phyloP scores from a whole-genome alignment of 2,888 invertebrate species.

The Stenoptilia bipunctidactyla region DNA sequence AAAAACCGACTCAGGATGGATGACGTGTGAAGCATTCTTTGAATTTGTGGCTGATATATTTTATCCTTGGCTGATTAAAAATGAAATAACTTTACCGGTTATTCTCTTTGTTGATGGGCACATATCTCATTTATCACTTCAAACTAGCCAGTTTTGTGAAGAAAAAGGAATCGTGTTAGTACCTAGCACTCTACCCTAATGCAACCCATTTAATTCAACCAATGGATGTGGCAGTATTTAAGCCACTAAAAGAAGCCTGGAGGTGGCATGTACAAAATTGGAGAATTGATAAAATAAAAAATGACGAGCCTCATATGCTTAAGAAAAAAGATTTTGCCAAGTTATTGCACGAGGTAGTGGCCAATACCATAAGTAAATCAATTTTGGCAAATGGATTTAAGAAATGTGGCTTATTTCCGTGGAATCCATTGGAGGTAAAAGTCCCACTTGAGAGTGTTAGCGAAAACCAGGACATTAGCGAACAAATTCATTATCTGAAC shows the following conservation, averaged over 20 bases:
- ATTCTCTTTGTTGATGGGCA: constrained; percentile 33
- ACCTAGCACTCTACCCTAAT: constrained; percentile 24
- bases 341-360: too few relatives aligned
- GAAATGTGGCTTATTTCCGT: too few relatives aligned
- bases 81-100: constrained; percentile 11
- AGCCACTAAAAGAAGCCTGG: constrained; percentile 11
- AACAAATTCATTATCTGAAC: too few relatives aligned
- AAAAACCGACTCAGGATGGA: too few relatives aligned
- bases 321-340: not conserved
- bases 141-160: constrained; percentile 30
- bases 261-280: constrained; percentile 11
- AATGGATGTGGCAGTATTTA: constrained; percentile 14
- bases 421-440: too few relatives aligned
- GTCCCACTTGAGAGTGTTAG: too few relatives aligned
- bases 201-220: constrained; percentile 12
- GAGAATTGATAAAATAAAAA: constrained; percentile 1
- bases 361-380: too few relatives aligned
- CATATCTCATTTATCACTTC: constrained; percentile 24
- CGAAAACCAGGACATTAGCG: too few relatives aligned
- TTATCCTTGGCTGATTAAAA: not conserved
- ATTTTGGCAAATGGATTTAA: too few relatives aligned
- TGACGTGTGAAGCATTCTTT: too few relatives aligned
- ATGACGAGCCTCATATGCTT: not conserved
- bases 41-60: too few relatives aligned
- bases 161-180: constrained; percentile 28